phyloP scores from a whole-genome alignment of 2,113 vertebrate genomes.

The Ailuropoda melanoleuca region DNA sequence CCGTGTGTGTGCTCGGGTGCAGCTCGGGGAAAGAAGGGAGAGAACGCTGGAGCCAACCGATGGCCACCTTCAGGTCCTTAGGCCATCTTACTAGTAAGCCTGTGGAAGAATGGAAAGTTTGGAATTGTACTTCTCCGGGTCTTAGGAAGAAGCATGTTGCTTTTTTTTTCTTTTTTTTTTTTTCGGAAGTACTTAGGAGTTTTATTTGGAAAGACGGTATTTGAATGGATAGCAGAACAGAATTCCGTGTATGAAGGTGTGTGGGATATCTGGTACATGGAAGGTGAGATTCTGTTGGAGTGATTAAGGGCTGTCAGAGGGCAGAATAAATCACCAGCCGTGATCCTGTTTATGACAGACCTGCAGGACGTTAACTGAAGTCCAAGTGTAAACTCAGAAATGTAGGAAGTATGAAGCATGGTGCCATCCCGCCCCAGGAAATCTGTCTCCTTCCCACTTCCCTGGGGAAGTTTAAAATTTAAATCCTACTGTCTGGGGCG shows the following conservation, averaged over 20 bases:
- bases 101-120: neutral
- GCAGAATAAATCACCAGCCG: neutral
- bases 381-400: neutral
- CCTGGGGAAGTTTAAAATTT: neutral
- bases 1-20: rapidly evolving
- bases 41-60: neutral
- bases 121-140: neutral
- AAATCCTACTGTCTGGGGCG: neutral
- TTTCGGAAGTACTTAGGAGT: neutral
- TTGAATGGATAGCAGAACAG: neutral
- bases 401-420: neutral
- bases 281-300: neutral
- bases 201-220: neutral
- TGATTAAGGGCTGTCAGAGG: neutral
- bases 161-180: neutral
- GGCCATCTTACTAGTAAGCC: neutral
- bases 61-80: neutral
- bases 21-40: neutral
- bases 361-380: neutral
- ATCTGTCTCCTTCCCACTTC: neutral
- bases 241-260: neutral
- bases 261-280: neutral
- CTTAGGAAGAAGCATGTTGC: neutral
- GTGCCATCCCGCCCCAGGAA: neutral
- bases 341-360: neutral